These are phyloP conservation scores for Grapholita molesta DNA, from an alignment of 1,140 invertebrate genomes.

Conservation along the genomic window DNA sequence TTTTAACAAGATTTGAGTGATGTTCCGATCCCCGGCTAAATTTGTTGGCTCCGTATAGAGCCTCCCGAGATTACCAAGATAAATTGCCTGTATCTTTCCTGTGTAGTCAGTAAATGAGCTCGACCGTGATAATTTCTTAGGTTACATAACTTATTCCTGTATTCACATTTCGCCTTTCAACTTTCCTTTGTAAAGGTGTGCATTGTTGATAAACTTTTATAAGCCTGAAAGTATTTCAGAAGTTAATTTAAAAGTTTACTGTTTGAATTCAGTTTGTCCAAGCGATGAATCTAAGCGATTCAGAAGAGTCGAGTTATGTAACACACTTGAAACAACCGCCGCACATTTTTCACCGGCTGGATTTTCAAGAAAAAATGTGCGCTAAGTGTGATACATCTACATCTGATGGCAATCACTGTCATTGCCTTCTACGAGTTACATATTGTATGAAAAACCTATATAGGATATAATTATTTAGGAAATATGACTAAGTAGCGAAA, in stretches of 20 bases:
- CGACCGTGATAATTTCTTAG: conserved; percentile 13
- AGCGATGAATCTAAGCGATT: neutral
- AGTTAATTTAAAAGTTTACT: neutral
- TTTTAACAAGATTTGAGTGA: conserved; percentile 59
- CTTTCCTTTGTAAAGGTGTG: neutral
- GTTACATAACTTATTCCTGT: neutral
- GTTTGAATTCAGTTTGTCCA: neutral
- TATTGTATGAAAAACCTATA: neutral
- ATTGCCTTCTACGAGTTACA: neutral
- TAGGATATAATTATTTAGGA: neutral
- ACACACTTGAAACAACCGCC: neutral
- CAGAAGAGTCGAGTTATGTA: neutral
- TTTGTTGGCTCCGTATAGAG: conserved; percentile 22
- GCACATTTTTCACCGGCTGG: neutral
- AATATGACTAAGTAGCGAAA: neutral
- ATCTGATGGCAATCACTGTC: conserved; percentile 14
- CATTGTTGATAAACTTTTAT: neutral
- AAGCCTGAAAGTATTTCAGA: neutral
- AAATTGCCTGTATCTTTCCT: conserved; percentile 23
- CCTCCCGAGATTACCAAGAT: conserved; percentile 26
- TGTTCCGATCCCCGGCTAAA: conserved; percentile 30
- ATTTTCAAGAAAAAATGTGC: conserved; percentile 9
- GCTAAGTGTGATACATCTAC: conserved; percentile 10
- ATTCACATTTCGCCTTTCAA: neutral
- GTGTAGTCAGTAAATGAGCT: neutral